These are phyloP conservation scores for Aphelocoma coerulescens DNA, from an alignment of 2,113 vertebrate genomes.

Conservation along the genomic window DNA sequence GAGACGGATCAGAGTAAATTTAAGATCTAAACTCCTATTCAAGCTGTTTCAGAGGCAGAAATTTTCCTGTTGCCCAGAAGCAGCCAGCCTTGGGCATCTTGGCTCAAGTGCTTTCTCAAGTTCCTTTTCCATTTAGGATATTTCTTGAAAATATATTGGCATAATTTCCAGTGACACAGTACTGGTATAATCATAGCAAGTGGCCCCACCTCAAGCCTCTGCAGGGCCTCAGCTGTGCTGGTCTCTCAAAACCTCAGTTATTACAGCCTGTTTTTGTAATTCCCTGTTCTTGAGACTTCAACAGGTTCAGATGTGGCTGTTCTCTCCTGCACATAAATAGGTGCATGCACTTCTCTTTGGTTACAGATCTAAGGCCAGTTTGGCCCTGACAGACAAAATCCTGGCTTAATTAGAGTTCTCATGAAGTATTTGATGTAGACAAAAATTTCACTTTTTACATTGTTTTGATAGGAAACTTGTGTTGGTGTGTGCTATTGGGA, in stretches of 20 bases:
- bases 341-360: not conserved
- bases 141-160: not conserved
- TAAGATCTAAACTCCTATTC: not conserved
- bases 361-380: not conserved
- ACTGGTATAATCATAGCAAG: not conserved
- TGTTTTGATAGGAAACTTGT: not conserved
- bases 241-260: not conserved
- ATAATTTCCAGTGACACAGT: not conserved
- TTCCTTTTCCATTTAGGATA: not conserved
- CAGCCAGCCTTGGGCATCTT: not conserved
- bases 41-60: not conserved
- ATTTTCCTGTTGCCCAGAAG: not conserved
- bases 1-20: not conserved
- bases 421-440: not conserved
- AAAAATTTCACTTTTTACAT: not conserved
- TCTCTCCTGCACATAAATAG: not conserved
- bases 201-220: not conserved
- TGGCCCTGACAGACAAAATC: not conserved
- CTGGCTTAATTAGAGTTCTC: not conserved
- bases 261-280: not conserved
- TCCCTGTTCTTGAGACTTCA: not conserved
- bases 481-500: not conserved
- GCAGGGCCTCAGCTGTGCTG: not conserved
- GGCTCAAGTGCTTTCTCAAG: not conserved
- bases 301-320: fast-evolving